Evolutionary conservation across 2,113 vertebrate genomes (phyloP).

Genomic region (Actenoides hombroni): DNA sequence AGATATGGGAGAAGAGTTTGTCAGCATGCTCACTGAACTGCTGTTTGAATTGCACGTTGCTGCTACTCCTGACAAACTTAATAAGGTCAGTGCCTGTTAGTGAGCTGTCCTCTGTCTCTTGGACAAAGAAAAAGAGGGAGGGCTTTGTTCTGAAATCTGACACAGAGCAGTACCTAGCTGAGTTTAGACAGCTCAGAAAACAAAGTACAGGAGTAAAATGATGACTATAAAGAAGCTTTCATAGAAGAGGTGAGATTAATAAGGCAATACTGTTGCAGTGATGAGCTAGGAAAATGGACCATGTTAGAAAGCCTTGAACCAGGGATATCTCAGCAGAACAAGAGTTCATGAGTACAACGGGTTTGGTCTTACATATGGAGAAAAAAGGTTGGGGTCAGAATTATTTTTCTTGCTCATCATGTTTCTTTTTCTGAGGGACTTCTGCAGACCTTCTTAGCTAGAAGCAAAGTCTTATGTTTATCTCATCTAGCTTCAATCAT

Average conservation of each 20-base stretch:
- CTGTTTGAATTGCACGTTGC: conserved; percentile 96
- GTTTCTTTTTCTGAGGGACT: background rate
- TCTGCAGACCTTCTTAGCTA: background rate
- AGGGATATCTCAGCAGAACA: background rate
- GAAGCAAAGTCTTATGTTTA: background rate
- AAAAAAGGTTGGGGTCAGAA: background rate
- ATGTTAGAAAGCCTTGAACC: background rate
- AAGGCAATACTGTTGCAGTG: background rate
- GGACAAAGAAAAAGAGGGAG: background rate
- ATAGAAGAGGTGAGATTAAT: background rate
- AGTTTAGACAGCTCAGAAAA: background rate
- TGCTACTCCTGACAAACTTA: conserved; percentile 96
- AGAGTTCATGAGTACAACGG: background rate
- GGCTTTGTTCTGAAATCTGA: background rate
- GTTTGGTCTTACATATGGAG: background rate
- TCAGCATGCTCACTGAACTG: conserved; percentile 90
- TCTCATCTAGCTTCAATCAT: background rate
- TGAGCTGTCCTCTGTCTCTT: background rate
- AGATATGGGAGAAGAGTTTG: conserved; percentile 87
- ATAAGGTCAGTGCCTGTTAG: conserved; percentile 81
- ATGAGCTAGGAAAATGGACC: background rate
- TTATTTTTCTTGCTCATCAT: background rate
- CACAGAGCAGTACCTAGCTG: background rate
- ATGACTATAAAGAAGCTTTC: background rate
- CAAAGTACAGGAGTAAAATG: background rate